Evolutionary conservation across 1,140 invertebrate species (phyloP), one percentile per base, ranked within the genome.

Genomic region (Ceratina japonica): DNA sequence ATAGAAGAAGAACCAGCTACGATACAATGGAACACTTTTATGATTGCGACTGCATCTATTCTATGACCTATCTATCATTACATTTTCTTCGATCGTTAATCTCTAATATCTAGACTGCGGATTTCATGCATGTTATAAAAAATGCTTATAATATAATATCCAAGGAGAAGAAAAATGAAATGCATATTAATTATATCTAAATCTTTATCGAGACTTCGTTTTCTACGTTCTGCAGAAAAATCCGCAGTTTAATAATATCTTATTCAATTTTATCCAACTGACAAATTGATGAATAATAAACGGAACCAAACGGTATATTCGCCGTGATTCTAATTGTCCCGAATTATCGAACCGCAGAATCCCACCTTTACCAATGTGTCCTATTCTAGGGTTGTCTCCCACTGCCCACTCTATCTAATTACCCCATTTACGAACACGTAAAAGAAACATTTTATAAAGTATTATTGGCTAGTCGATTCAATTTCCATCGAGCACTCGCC

Each of bases 381-480:
- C 49, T 73, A 68, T 62, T 83, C 70, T 77, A 84, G 81, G 69
- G 78, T 84, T 84, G 79, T 59, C 54, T 80, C 73, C 66, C 83
- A 80, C 81, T 83, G 83, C 77, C 81, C 81, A 69, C 0, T 56
- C 56, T 83, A 76, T 64, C 78, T 83, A 73, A 74, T 80, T 62
- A 76, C 51, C 54, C 27, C 54, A 27, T 16, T 13, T 49, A 62
- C 52, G 22, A 54, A 65, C 72, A 73, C n/a, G 52, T 54, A 54
- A 52, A 44, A 54, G 15, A 7, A 79, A n/a, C 24, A 56, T 61
- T 59, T 74, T 77, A 74, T 31, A 66, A 78, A 54, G 8, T 20
- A n/a, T 78, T 59, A 63, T 74, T 61, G 56, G 44, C 52, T 59
- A 70, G 54, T 74, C 75, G 31, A 54, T 64, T 62, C 20, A 77